Evolutionary conservation across 1,140 invertebrate species (phyloP).

Genomic region (Probaryconus sp.): DNA sequence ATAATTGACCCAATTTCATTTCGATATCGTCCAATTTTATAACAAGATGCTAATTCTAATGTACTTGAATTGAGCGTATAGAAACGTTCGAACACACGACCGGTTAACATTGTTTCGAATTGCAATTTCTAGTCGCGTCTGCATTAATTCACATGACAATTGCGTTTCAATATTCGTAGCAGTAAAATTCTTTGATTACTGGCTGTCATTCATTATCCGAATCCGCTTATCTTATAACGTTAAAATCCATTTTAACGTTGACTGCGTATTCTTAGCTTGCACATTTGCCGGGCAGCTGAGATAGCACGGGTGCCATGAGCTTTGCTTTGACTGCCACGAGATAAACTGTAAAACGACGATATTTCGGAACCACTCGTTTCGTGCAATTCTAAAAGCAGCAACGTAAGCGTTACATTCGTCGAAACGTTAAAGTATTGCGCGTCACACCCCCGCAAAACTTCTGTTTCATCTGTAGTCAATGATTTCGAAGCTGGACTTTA

Average conservation of each 20-base stretch:
- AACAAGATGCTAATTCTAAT: too few relatives aligned
- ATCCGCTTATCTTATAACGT: constrained; percentile 29
- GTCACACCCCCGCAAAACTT: background rate
- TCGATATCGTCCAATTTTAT: too few relatives aligned
- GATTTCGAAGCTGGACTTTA: background rate
- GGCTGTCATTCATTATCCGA: too few relatives aligned
- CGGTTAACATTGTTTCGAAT: too few relatives aligned
- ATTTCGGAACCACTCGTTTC: constrained; percentile 22
- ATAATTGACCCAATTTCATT: too few relatives aligned
- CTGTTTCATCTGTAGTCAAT: constrained; percentile 1
- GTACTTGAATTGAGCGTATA: too few relatives aligned
- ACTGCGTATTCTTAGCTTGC: constrained; percentile 15
- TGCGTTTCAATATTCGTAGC: too few relatives aligned
- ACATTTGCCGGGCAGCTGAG: constrained; percentile 30
- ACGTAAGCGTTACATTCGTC: constrained; percentile 27
- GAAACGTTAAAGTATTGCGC: constrained; percentile 23
- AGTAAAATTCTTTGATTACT: too few relatives aligned
- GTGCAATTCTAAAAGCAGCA: constrained; percentile 12
- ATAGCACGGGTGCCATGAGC: constrained; percentile 7
- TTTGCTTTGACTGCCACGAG: constrained; percentile 28
- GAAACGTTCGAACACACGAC: too few relatives aligned
- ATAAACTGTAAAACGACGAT: constrained; percentile 14
- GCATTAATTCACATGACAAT: too few relatives aligned
- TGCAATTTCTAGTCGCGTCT: too few relatives aligned
- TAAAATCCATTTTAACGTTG: constrained; percentile 35